phyloP scores from a whole-genome alignment of 2,113 vertebrate species.

The Tauraco erythrolophus region DNA sequence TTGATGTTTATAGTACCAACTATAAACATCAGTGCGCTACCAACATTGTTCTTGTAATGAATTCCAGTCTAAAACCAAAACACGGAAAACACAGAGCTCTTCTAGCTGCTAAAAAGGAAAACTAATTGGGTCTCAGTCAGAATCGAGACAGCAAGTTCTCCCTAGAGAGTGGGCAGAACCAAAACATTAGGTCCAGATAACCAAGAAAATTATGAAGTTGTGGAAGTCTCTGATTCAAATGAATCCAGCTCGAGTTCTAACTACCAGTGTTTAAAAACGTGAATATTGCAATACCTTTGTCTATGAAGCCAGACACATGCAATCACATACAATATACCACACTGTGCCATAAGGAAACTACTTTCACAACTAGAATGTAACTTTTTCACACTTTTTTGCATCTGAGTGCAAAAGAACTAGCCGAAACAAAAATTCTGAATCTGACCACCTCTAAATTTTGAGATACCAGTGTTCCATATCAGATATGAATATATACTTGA shows the following conservation, averaged over 20 bases:
- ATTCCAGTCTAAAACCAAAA: too few species aligned
- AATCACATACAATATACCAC: neutral
- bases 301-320: neutral
- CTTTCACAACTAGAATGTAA: neutral
- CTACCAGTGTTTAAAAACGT: rapidly evolving
- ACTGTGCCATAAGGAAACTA: neutral
- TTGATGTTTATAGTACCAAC: too few species aligned
- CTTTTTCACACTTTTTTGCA: neutral
- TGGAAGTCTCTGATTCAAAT: neutral
- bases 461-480: neutral
- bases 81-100: too few species aligned
- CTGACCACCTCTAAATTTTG: neutral
- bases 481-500: neutral
- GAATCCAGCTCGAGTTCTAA: neutral
- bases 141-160: neutral
- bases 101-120: too few species aligned
- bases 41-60: too few species aligned
- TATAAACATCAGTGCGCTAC: too few species aligned
- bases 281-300: neutral
- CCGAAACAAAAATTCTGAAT: neutral
- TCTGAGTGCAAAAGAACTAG: neutral
- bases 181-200: neutral
- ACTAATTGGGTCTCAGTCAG: too few species aligned
- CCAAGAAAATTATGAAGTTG: neutral
- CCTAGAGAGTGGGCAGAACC: neutral